Evolutionary conservation across 2,113 vertebrate species (phyloP), one percentile per base, ranked within the genome.

Genomic region (Antigone vipio): DNA sequence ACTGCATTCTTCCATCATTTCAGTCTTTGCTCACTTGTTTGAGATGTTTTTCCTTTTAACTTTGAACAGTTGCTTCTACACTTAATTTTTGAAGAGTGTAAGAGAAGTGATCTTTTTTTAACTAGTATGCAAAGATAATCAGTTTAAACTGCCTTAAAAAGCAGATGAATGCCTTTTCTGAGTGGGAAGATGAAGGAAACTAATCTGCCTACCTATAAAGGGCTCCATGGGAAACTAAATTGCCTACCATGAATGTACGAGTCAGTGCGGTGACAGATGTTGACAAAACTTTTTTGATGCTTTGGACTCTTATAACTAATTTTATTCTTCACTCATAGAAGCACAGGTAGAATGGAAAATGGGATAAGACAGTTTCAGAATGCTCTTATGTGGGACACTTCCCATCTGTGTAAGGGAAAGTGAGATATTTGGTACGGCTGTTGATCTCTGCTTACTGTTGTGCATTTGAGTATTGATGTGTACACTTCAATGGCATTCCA

Each of bases 101-200:
- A 74, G 45, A 74, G 45, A 73, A 62, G n/a, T 68, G 22, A 85
- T 92, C 22, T 83, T 27, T 74, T 74, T 82, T 83, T 32, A 81
- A 89, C 77, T 45, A 45, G 24, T 64, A 59, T 68, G 85, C 58
- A 75, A n/a, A 73, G 62, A 82, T 85, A 87, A 88, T 83, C 88
- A 79, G 58, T 79, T 88, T 76, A 76, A 83, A 82, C 30, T 56
- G 23, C 73, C 89, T 80, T 69, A n/a, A 78, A 82, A 92, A 64
- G 40, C 56, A 85, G 58, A 72, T 77, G 79, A 78, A 74, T 77
- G 71, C 22, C 40, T 23, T 52, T 88, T 66, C 58, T 22, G 45
- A 85, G 83, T 93, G 81, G 75, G 67, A 68, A 72, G 56, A 63
- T 53, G 71, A 79, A 85, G 73, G 77, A 44, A 88, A 42, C 74